Evolutionary conservation across 2,113 vertebrate genomes (phyloP).

Genomic region (Odobenus rosmarus): DNA sequence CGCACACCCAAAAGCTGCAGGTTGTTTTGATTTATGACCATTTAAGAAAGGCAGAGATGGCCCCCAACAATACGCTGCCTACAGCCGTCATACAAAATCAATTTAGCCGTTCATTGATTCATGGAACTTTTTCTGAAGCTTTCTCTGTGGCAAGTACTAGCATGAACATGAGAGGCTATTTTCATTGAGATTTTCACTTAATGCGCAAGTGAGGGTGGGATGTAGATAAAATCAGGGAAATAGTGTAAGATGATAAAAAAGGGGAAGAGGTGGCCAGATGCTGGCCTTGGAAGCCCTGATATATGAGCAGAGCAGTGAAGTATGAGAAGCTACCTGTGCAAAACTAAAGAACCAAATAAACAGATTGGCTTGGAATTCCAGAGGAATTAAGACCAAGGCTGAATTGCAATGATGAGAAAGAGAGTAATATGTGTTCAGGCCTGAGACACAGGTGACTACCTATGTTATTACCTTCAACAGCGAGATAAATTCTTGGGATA

Average conservation of each 20-base stretch:
- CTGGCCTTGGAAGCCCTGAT: not conserved
- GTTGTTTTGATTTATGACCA: not conserved
- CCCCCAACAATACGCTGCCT: not conserved
- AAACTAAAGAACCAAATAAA: not conserved
- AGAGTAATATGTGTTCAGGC: accelerated
- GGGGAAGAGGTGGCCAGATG: not conserved
- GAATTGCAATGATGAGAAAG: not conserved
- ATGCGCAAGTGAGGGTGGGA: accelerated
- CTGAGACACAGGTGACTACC: not conserved
- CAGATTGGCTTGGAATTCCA: not conserved
- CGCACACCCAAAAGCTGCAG: not conserved
- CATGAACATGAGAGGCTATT: not conserved
- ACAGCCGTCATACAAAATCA: not conserved
- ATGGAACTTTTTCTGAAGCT: not conserved
- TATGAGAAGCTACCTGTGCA: not conserved
- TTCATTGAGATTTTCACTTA: not conserved
- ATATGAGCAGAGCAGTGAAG: not conserved
- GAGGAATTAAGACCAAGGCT: not conserved
- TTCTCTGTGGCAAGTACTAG: not conserved
- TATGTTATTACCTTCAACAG: not conserved
- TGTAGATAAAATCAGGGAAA: not conserved
- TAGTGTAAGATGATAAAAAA: not conserved
- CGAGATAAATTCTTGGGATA: not conserved
- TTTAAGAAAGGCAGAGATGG: not conserved
- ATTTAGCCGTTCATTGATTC: not conserved